phyloP scores from a whole-genome alignment of 2,888 invertebrate species.

The Phasia obesa region DNA sequence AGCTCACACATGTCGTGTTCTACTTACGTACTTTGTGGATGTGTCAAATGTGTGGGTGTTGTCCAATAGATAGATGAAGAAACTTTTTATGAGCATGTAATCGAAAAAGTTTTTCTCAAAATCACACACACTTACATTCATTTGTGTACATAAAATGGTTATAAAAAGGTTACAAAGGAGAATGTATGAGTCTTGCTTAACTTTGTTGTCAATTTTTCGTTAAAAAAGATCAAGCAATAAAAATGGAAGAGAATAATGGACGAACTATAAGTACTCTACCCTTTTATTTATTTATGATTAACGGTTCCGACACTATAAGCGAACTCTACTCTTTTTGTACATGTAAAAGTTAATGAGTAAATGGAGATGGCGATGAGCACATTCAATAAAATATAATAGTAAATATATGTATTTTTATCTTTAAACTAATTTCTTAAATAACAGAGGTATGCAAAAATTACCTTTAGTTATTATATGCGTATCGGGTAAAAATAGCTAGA shows the following conservation, averaged over 20 bases:
- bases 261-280: constrained; percentile 10
- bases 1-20: constrained; percentile 61
- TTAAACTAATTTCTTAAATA: no score
- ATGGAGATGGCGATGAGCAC: no score
- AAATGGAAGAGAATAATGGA: neutral
- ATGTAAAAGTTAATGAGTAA: no score
- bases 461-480: no score
- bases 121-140: constrained; percentile 19
- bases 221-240: neutral
- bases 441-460: no score
- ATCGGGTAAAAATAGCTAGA: no score
- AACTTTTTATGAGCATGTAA: constrained; percentile 73
- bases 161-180: neutral
- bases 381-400: no score
- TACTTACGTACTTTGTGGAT: constrained; percentile 46
- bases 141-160: neutral
- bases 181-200: constrained; percentile 45
- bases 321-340: no score
- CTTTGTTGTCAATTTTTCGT: constrained; percentile 58
- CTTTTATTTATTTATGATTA: no score
- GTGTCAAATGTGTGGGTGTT: constrained; percentile 69
- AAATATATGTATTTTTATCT: no score
- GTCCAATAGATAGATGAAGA: constrained; percentile 67
- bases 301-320: no score
- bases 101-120: constrained; percentile 72